These are phyloP conservation scores for Drosophila cognata DNA, from an alignment of 2,888 invertebrate species.

Conservation along the genomic window DNA sequence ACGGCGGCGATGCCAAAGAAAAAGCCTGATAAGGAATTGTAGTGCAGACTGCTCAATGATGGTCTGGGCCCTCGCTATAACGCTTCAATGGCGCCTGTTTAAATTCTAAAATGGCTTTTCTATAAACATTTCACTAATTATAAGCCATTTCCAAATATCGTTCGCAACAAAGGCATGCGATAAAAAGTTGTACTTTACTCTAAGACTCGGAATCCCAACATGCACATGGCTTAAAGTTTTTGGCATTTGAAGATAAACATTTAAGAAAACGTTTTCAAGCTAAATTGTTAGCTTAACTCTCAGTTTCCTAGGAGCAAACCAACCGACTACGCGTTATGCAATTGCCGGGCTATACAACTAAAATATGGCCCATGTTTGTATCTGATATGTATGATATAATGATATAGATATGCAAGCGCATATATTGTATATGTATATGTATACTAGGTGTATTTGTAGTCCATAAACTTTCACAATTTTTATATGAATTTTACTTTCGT, in stretches of 20 bases:
- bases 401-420: constrained; percentile 27
- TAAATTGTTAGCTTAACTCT: constrained; percentile 30
- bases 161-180: constrained; percentile 14
- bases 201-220: constrained; percentile 26
- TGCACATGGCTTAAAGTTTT: constrained; percentile 15
- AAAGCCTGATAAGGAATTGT: constrained; percentile 78
- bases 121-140: constrained; percentile 49
- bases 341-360: constrained; percentile 18
- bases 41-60: constrained; percentile 54
- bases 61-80: constrained; percentile 13
- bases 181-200: constrained; percentile 53
- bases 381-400: constrained; percentile 38
- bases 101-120: constrained; percentile 49
- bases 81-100: constrained; percentile 18
- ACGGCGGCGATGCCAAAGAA: constrained; percentile 45
- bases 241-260: constrained; percentile 35
- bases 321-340: constrained; percentile 4
- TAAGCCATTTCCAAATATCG: constrained; percentile 25
- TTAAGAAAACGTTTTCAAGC: not conserved
- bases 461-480: constrained; percentile 51
- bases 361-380: constrained; percentile 14
- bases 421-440: constrained; percentile 37
- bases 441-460: constrained; percentile 51
- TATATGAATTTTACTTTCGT: constrained; percentile 66
- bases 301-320: constrained; percentile 52